Evolutionary conservation across 2,113 vertebrate species (phyloP), one percentile per base, ranked within the genome.

Genomic region (Cyprinodon brontotheroides): DNA sequence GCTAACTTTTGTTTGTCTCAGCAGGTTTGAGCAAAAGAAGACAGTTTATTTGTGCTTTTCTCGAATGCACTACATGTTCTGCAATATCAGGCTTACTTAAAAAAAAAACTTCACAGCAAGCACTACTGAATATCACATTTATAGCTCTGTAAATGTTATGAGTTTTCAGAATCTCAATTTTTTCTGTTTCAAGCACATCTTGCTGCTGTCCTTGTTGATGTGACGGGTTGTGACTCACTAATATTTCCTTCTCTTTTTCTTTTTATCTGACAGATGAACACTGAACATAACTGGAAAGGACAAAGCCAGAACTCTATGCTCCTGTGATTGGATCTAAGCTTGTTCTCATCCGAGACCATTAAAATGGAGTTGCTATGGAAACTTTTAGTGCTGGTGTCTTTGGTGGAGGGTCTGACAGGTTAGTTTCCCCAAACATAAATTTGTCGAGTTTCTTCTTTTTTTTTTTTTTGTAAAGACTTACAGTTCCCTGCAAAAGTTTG

Each of bases 301-400:
- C 87, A 89, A 90, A 85, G 82, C 77, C 80, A 41, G 79, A 80
- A 89, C 86, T 93, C 86, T 86, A 70, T 85, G 80, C 89, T 87
- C 92, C 75, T 41, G 80, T 89, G 92, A 91, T 90, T 88, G 92
- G 93, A 90, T 93, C 91, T 37, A 89, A 92, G 45, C 89, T 89
- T 74, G 86, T 90, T 90, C 86, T 93, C 91, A 94, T 94, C 95
- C 61, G 11, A 85, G 93, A 94, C 90, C 92, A 93, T 93, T 95
- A 97, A 96, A 95, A 99, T 98, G 97, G 95, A 94, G 96, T 95
- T 97, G 94, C 96, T 95, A 94, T 97, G 97, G 96, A 96, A 96
- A 95, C 95, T 98, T 91, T 92, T 97, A 80, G 82, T 96, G 83
- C 93, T 98, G 92, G 96, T 95, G 41, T 96, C 95, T 50, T 93